These are phyloP conservation scores for Thamnophis elegans DNA, from an alignment of 2,797 vertebrate genomes.

Conservation along the genomic window DNA sequence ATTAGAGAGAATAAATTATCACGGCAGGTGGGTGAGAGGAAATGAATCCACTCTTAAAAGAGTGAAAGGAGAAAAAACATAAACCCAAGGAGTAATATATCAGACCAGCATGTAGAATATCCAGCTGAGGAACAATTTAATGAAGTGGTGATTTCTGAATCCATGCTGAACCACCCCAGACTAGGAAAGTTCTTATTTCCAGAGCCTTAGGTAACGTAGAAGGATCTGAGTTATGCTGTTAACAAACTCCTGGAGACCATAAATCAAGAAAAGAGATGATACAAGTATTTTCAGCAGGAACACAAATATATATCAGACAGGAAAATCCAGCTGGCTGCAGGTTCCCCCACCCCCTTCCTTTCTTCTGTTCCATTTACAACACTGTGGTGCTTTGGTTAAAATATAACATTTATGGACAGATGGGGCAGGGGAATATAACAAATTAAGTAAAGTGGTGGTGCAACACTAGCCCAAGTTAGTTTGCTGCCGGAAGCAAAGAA, in stretches of 20 bases:
- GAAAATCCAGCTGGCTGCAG: slow-evolving; percentile 16
- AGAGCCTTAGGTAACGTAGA: slow-evolving; percentile 65
- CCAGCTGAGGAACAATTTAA: slow-evolving; percentile 66
- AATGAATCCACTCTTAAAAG: slow-evolving; percentile 52
- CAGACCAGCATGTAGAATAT: slow-evolving; percentile 50
- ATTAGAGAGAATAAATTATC: slow-evolving; percentile 45
- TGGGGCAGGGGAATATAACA: neutral
- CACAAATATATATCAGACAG: slow-evolving; percentile 14
- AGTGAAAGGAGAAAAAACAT: neutral
- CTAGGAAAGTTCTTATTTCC: slow-evolving; percentile 66
- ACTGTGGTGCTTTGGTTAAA: neutral
- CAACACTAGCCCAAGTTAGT: neutral
- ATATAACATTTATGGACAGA: neutral
- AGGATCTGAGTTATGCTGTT: slow-evolving; percentile 60
- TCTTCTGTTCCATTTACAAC: neutral
- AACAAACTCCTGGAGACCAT: slow-evolving; percentile 70
- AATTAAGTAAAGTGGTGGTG: neutral
- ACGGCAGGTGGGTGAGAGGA: slow-evolving; percentile 26
- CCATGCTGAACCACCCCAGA: slow-evolving; percentile 59
- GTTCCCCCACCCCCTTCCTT: neutral
- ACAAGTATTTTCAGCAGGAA: slow-evolving; percentile 55
- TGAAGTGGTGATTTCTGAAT: slow-evolving; percentile 66
- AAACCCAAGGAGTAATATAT: slow-evolving; percentile 63
- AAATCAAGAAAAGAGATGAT: slow-evolving; percentile 65
- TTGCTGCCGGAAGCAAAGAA: slow-evolving; percentile 4